Evolutionary conservation across 2,113 vertebrate genomes (phyloP).

Genomic region (Pseudorectes ferrugineus): DNA sequence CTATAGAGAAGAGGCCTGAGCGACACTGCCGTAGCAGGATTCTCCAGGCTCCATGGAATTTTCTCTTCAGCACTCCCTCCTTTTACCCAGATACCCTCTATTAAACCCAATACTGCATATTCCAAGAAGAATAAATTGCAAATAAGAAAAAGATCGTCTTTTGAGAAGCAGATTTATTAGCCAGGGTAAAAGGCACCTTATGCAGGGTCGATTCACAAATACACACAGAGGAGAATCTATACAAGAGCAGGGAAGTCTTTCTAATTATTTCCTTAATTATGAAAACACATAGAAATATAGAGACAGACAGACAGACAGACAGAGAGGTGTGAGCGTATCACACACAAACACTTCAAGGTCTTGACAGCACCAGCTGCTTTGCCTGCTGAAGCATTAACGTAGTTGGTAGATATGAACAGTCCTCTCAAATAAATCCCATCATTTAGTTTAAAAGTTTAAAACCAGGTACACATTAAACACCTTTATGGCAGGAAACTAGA

Average conservation of each 20-base stretch:
- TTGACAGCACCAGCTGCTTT: background rate
- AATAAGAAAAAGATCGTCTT: background rate
- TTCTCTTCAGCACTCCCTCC: background rate
- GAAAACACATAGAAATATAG: background rate
- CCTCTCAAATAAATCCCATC: background rate
- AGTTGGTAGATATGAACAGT: background rate
- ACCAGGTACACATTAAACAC: background rate
- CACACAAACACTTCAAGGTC: background rate
- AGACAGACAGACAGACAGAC: background rate
- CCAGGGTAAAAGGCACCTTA: background rate
- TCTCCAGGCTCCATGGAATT: background rate
- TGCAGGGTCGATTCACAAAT: background rate
- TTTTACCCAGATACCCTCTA: background rate
- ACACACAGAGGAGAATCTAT: background rate
- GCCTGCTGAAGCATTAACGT: background rate
- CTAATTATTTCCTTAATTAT: background rate
- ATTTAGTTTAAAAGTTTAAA: background rate
- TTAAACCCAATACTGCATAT: background rate
- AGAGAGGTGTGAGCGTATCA: background rate
- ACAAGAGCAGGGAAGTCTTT: background rate
- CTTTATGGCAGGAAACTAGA: background rate
- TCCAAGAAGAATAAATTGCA: background rate
- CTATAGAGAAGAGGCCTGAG: background rate
- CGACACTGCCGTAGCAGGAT: background rate
- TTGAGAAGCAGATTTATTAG: constrained; percentile 12